These are phyloP conservation scores for Apotomis betuletana DNA, from an alignment of 2,888 invertebrate genomes.

Conservation along the genomic window DNA sequence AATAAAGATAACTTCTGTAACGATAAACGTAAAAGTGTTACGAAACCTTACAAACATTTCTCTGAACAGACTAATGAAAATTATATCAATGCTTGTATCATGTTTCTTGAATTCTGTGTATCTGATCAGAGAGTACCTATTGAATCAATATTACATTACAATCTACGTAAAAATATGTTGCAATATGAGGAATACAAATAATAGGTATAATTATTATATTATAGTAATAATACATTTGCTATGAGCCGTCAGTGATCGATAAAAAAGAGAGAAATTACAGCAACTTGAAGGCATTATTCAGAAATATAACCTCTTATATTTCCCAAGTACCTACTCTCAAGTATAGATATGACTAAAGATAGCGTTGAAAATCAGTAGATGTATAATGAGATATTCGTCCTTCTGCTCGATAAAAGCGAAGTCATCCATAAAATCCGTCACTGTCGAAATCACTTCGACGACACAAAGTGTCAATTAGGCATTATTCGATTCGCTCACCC, in stretches of 20 bases:
- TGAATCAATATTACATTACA: too few relatives aligned
- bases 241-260: too few relatives aligned
- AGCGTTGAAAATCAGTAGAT: not conserved
- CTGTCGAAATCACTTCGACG: slow-evolving; percentile 19
- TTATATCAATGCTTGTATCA: not conserved
- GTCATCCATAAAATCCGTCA: slow-evolving; percentile 21
- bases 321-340: too few relatives aligned
- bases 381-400: not conserved
- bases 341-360: too few relatives aligned
- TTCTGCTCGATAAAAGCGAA: slow-evolving; percentile 3
- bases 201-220: too few relatives aligned
- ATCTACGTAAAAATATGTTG: too few relatives aligned
- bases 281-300: too few relatives aligned
- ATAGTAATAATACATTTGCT: too few relatives aligned
- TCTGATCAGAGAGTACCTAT: not conserved
- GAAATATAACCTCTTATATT: too few relatives aligned
- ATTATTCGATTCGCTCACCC: slow-evolving; percentile 35
- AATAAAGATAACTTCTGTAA: slow-evolving; percentile 29
- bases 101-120: slow-evolving; percentile 1
- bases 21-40: slow-evolving; percentile 6
- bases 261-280: too few relatives aligned
- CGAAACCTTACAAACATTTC: not conserved
- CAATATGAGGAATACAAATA: too few relatives aligned
- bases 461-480: slow-evolving; percentile 35
- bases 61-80: not conserved